A percentile compares a stretch with the other conserved stretches of the same genome.
phyloP scores from a whole-genome alignment of 2,797 vertebrate species.

The Phoebastria nigripes region DNA sequence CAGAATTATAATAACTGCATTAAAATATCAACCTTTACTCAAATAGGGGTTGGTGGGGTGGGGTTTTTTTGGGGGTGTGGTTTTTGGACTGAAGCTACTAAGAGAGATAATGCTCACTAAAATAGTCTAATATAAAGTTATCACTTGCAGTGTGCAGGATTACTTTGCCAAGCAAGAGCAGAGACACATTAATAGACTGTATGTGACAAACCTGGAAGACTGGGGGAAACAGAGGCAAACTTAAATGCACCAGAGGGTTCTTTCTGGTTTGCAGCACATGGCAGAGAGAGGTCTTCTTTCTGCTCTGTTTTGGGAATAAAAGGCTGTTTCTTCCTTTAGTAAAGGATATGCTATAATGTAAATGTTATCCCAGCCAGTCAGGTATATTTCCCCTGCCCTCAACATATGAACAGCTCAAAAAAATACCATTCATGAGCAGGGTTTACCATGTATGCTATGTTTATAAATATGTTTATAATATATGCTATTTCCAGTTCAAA shows the following conservation, averaged over 20 bases:
- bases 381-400: neutral
- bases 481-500: neutral
- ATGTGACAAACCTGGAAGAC: neutral
- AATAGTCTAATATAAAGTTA: neutral
- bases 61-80: rapidly evolving
- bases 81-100: neutral
- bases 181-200: neutral
- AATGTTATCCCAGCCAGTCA: neutral
- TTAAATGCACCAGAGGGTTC: neutral
- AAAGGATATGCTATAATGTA: neutral
- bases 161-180: neutral
- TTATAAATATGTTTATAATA: neutral
- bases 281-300: neutral
- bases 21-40: neutral
- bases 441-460: neutral
- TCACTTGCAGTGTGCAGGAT: neutral
- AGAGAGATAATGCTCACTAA: neutral
- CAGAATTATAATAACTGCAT: neutral
- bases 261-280: neutral
- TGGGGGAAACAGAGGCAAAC: neutral
- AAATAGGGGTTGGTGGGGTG: neutral
- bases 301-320: neutral
- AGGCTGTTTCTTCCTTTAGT: neutral
- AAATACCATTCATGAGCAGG: neutral
- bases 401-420: neutral